Base-by-base conservation (phyloP, 2,888 invertebrate genomes). In the Barypeithes pellucidus region DNA sequence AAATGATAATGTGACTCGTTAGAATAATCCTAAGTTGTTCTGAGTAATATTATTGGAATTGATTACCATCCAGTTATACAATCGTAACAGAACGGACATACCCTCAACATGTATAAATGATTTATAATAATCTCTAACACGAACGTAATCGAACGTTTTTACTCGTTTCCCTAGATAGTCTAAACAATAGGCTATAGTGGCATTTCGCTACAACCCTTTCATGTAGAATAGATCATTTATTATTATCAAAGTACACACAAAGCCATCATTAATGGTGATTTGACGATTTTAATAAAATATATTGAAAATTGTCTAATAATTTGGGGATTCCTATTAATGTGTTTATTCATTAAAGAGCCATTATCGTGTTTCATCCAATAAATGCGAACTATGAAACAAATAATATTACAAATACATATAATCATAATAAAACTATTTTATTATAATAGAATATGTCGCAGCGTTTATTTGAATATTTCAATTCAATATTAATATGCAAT, bases 171-270 rank as follows among this genome's bases (percentile, higher is more conserved):
- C 50, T 50, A 12, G 22, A 50, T 50, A 24, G 5, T 5, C 24
- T 24, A 50, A 50, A 50, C 50, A 50, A 50, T 50, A 22, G 22
- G 3, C 14, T 16, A 1, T 16, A 33, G 2, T 14, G 16, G n/a
- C 16, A 33, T 54, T 54, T 24, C 12, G 29, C 54, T 24, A 33
- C 29, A 54, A 33, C 29, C 33, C 9, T 33, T 54, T 33, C 54
- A 14, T 33, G 33, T 29, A 54, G 33, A 54, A 7, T 16, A 33
- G 8, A 16, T 54, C 29, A 54, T 54, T 33, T 54, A 54, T 33
- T 54, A 33, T 54, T 54, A 54, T 33, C 29, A 14, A 29, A 16
- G 54, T 54, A 29, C 33, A 54, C 29, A 54, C 54, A 54, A 54
- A 54, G 16, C 54, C 9, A 2, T 33, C 29, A 33, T 29, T 54